Percentiles rank a stretch among this genome's conserved stretches.
Conservation (phyloP, 1,140 invertebrate genomes). For the Apis mellifera region DNA sequence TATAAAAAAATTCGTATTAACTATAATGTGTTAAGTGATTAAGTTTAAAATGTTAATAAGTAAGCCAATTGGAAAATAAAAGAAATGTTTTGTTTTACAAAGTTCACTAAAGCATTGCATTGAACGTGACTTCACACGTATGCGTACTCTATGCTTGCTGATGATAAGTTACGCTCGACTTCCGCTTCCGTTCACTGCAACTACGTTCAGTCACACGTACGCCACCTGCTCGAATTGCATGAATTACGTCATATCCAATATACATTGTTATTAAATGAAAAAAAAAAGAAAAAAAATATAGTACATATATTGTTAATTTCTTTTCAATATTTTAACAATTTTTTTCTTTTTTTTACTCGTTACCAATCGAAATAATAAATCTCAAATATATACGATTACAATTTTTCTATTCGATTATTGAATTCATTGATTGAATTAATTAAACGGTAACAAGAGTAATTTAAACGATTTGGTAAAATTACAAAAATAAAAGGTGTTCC, state of each 20-base stretch:
- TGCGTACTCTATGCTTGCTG: constrained; percentile 2
- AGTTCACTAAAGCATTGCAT: constrained; percentile 11
- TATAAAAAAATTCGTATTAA: too few species aligned
- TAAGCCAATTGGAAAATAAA: not conserved
- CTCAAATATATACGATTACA: not conserved
- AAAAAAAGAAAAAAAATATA: not conserved
- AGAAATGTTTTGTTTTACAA: constrained; percentile 8
- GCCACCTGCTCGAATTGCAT: constrained; percentile 51
- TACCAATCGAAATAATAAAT: not conserved
- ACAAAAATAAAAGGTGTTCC: constrained; percentile 7
- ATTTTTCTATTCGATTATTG: not conserved
- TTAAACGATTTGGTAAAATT: not conserved
- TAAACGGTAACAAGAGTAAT: not conserved
- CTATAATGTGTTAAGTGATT: not conserved
- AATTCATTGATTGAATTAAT: not conserved
- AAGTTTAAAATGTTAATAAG: not conserved
- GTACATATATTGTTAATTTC: not conserved
- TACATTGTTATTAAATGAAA: not conserved
- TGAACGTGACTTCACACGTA: constrained; percentile 14
- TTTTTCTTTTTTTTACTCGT: not conserved
- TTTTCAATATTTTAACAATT: not conserved
- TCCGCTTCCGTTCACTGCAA: constrained; percentile 54
- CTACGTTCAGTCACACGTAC: constrained; percentile 23
- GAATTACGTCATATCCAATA: constrained; percentile 28
- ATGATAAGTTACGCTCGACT: constrained; percentile 53